These are phyloP conservation scores for Natator depressus DNA, from an alignment of 2,113 vertebrate genomes.

Conservation along the genomic window DNA sequence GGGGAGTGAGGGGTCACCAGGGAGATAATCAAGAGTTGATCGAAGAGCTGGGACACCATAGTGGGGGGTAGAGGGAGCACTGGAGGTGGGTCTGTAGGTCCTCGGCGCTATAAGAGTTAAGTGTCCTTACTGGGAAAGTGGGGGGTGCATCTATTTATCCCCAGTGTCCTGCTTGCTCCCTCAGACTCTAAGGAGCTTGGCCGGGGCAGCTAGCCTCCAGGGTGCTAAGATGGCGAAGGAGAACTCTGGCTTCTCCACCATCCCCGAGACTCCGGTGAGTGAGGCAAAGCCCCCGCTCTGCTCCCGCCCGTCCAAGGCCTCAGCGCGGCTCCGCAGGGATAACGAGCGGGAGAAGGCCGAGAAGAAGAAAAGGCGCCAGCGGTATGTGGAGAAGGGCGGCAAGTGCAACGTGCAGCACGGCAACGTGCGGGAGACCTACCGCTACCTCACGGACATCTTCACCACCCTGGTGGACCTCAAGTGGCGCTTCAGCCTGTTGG, in stretches of 20 bases:
- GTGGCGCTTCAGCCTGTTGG: conserved; percentile 96
- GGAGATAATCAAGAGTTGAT: background rate
- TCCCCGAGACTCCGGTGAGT: conserved; percentile 4
- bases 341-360: conserved; percentile 22
- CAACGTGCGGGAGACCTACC: conserved; percentile 93
- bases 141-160: background rate
- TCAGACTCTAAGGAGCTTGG: background rate
- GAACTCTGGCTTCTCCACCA: conserved; percentile 26
- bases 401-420: conserved; percentile 95
- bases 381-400: conserved; percentile 97
- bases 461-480: conserved; percentile 97
- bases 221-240: conserved; percentile 51
- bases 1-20: background rate
- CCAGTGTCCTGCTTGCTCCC: background rate
- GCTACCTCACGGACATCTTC: conserved; percentile 97
- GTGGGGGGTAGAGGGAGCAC: background rate
- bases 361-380: conserved; percentile 84
- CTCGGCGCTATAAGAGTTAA: background rate
- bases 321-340: background rate
- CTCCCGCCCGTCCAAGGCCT: background rate
- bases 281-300: background rate
- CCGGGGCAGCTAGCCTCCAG: background rate
- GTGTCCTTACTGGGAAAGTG: background rate
- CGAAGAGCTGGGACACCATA: background rate
- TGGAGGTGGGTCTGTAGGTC: background rate